Conservation (phyloP, 2,797 vertebrate species). For the Rhabdomys pumilio region DNA sequence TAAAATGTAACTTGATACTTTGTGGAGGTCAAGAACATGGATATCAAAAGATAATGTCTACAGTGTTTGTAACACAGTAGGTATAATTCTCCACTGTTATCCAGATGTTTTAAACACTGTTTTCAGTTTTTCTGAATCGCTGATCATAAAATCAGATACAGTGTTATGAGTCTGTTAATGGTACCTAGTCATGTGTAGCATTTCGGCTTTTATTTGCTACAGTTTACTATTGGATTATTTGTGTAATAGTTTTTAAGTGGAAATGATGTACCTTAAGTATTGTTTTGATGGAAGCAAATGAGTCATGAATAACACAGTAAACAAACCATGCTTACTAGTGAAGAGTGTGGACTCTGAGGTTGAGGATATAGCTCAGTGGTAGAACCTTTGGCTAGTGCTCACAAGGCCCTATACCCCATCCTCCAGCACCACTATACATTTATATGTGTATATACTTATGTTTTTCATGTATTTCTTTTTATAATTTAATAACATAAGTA, state of each 20-base stretch:
- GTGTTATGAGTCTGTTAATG: neutral
- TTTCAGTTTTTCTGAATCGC: neutral
- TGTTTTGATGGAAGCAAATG: conserved; percentile 49
- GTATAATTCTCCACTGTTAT: neutral
- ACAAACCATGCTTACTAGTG: neutral
- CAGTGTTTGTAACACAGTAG: neutral
- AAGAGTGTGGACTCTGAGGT: neutral
- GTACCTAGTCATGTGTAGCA: neutral
- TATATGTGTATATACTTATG: neutral
- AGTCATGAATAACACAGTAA: conserved; percentile 45
- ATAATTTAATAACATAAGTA: neutral
- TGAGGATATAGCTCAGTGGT: neutral
- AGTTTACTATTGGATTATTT: conserved; percentile 16
- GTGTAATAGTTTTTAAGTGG: conserved; percentile 33
- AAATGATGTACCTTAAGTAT: conserved; percentile 16
- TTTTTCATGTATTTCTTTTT: neutral
- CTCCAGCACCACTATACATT: neutral
- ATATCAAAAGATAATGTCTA: neutral
- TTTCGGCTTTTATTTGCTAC: conserved; percentile 8
- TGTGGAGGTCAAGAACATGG: neutral
- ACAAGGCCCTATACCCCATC: neutral
- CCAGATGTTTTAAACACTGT: neutral
- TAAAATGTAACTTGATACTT: conserved; percentile 17
- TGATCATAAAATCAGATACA: conserved; percentile 23
- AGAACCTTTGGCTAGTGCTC: neutral